These are phyloP conservation scores for Myotis davidii DNA, from an alignment of 2,113 vertebrate genomes.

Conservation along the genomic window DNA sequence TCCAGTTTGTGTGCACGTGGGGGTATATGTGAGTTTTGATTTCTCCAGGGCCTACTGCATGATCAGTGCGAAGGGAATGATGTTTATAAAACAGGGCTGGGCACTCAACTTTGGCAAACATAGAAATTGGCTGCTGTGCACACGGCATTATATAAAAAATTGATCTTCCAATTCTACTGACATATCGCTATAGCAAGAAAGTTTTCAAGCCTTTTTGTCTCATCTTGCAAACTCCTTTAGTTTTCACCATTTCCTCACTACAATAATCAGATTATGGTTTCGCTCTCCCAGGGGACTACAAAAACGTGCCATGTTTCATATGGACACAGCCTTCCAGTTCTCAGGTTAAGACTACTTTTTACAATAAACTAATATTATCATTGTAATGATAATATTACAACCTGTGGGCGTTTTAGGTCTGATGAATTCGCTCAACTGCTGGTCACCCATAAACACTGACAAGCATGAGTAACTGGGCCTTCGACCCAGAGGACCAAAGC, in stretches of 20 bases:
- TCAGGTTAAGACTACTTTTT: not conserved
- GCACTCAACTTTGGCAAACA: not conserved
- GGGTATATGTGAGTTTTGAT: not conserved
- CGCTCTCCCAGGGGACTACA: not conserved
- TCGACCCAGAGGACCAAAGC: not conserved
- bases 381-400: not conserved
- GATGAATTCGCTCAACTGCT: not conserved
- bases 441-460: not conserved
- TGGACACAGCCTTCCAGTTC: not conserved
- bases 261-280: not conserved
- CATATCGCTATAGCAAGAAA: not conserved
- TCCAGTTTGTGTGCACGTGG: not conserved
- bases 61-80: not conserved
- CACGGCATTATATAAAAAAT: not conserved
- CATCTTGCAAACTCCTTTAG: not conserved
- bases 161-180: not conserved
- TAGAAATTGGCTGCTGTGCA: not conserved
- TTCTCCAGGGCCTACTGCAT: not conserved
- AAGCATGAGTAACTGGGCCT: not conserved
- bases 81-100: not conserved
- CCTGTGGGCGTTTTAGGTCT: not conserved
- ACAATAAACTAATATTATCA: not conserved
- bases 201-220: not conserved
- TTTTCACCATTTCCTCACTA: not conserved
- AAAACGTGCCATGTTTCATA: not conserved